phyloP scores from a whole-genome alignment of 2,797 vertebrate genomes.

The Scyliorhinus canicula region DNA sequence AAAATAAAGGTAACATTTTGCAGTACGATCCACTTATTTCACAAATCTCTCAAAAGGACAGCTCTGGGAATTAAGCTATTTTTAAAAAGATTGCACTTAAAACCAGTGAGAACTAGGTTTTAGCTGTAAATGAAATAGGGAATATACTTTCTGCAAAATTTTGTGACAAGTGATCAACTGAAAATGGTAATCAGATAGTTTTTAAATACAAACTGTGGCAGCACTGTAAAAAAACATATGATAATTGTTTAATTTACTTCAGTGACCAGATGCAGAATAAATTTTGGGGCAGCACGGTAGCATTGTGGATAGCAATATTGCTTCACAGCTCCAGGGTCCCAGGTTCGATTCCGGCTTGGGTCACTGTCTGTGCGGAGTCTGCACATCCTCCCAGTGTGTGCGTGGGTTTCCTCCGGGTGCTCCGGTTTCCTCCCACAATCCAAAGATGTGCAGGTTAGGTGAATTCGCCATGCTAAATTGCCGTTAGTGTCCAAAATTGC shows the following conservation, averaged over 20 bases:
- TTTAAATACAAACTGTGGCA: background rate
- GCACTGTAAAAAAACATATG: slow-evolving; percentile 37
- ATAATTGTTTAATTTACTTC: background rate
- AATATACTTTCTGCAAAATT: background rate
- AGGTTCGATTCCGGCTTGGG: too few species aligned
- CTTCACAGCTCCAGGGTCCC: too few species aligned
- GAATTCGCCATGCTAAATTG: too few species aligned
- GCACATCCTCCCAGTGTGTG: too few species aligned
- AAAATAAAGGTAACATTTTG: background rate
- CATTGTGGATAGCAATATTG: too few species aligned
- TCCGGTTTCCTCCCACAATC: too few species aligned
- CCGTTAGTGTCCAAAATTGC: too few species aligned
- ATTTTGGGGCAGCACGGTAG: too few species aligned
- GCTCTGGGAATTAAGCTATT: background rate
- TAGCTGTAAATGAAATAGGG: background rate
- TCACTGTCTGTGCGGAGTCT: too few species aligned
- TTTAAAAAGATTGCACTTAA: background rate
- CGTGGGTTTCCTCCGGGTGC: too few species aligned
- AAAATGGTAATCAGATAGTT: background rate
- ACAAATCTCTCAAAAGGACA: background rate
- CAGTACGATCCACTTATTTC: background rate
- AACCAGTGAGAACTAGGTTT: background rate
- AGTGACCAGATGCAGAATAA: background rate
- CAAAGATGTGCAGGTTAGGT: too few species aligned
- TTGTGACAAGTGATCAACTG: background rate